These are phyloP conservation scores for Condylura cristata DNA, from an alignment of 2,113 vertebrate genomes.

Conservation along the genomic window DNA sequence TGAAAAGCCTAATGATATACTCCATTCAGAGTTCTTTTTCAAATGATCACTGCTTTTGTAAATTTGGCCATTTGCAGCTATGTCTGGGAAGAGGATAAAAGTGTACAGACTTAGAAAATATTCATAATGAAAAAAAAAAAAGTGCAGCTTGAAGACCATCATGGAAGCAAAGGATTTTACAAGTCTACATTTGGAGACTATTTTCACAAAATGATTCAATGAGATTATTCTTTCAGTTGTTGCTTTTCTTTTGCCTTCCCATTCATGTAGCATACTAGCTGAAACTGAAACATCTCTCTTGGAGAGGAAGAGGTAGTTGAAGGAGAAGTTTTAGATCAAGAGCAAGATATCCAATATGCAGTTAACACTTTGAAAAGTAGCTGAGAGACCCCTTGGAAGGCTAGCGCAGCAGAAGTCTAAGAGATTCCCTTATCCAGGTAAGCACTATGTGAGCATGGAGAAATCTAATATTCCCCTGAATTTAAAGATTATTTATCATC, in stretches of 20 bases:
- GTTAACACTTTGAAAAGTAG: neutral
- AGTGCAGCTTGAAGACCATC: neutral
- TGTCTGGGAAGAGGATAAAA: neutral
- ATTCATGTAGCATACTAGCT: neutral
- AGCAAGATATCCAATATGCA: neutral
- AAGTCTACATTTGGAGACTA: neutral
- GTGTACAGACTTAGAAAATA: neutral
- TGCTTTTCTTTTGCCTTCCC: neutral
- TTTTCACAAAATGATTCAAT: conserved; percentile 6
- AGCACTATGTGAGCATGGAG: neutral
- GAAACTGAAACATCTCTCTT: neutral
- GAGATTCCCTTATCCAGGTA: neutral
- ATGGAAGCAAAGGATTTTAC: neutral
- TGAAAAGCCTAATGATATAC: neutral
- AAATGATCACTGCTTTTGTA: neutral
- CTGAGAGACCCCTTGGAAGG: neutral
- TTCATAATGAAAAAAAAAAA: neutral
- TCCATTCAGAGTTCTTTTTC: neutral
- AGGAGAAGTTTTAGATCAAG: neutral
- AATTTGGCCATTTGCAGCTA: neutral
- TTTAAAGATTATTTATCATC: neutral
- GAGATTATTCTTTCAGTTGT: neutral
- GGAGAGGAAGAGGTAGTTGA: neutral
- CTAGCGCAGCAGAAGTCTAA: neutral
- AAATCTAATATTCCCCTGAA: neutral